Evolutionary conservation across 2,113 vertebrate genomes (phyloP).

Genomic region (Prietella phreatophila): DNA sequence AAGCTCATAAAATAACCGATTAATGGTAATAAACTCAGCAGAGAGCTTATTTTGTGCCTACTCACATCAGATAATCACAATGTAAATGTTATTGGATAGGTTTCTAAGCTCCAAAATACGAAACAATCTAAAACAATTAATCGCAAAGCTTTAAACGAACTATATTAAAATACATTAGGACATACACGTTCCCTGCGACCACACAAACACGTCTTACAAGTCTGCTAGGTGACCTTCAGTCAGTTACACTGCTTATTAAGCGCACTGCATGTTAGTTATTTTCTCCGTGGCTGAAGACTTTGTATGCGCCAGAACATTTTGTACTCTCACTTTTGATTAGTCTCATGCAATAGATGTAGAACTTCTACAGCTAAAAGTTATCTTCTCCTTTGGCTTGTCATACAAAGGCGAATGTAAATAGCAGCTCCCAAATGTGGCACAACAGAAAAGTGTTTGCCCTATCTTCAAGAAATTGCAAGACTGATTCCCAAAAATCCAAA

Average conservation of each 20-base stretch:
- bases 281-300: not conserved
- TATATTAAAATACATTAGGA: not conserved
- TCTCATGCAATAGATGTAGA: not conserved
- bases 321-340: not conserved
- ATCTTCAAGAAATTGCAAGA: no score
- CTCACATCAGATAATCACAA: no score
- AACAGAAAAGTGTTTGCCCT: no score
- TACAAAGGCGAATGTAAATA: no score
- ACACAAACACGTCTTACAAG: not conserved
- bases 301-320: not conserved
- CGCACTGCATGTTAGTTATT: not conserved
- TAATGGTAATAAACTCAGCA: no score
- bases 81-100: no score
- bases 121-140: no score
- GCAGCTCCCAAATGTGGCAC: no score
- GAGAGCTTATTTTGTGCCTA: no score
- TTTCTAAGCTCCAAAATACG: no score
- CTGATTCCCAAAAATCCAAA: no score
- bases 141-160: not conserved
- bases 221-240: not conserved
- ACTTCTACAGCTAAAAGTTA: not conserved
- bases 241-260: not conserved
- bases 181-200: not conserved
- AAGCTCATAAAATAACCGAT: not conserved
- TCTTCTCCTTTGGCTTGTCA: not conserved